A percentile compares a stretch with the other conserved stretches of the same genome.
phyloP scores from a whole-genome alignment of 1,140 invertebrate genomes.

The Aphelinus atriplicis region DNA sequence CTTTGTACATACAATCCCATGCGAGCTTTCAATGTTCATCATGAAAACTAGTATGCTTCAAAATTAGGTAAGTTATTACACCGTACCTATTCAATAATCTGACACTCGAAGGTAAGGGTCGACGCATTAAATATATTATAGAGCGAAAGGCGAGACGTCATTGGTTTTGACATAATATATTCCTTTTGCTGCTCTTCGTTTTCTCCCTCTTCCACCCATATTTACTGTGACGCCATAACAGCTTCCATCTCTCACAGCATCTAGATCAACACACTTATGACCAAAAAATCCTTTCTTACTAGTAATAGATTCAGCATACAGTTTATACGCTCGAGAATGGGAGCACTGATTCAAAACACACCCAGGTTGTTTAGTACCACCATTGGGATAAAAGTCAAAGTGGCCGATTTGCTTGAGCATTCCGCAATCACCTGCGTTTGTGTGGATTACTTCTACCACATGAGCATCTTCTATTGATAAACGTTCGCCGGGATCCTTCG shows the following conservation, averaged over 20 bases:
- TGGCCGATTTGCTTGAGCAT: slow-evolving; percentile 64
- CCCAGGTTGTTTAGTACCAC: slow-evolving; percentile 74
- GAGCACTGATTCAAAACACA: slow-evolving; percentile 61
- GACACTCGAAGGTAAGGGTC: too few relatives aligned
- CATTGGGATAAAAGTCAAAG: slow-evolving; percentile 72
- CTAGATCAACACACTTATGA: slow-evolving; percentile 36
- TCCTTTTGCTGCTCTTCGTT: not conserved
- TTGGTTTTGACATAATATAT: slow-evolving; percentile 28
- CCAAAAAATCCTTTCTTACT: slow-evolving; percentile 45
- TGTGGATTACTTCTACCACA: slow-evolving; percentile 78
- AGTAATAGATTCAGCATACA: slow-evolving; percentile 45
- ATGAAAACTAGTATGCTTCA: too few relatives aligned
- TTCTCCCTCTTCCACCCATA: slow-evolving; percentile 21
- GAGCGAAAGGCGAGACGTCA: slow-evolving; percentile 5
- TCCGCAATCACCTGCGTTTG: slow-evolving; percentile 70
- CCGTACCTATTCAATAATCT: too few relatives aligned
- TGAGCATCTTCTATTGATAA: slow-evolving; percentile 72
- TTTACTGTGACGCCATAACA: slow-evolving; percentile 1
- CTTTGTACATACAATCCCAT: too few relatives aligned
- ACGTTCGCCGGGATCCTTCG: slow-evolving; percentile 64
- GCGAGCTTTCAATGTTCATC: too few relatives aligned
- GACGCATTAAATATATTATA: not conserved
- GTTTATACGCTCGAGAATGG: slow-evolving; percentile 42
- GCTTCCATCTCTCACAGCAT: not conserved
- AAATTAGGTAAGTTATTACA: too few relatives aligned